A percentile compares a stretch with the other conserved stretches of the same genome.
phyloP scores from a whole-genome alignment of 2,888 invertebrate genomes.

The Lasioglossum villosulum region DNA sequence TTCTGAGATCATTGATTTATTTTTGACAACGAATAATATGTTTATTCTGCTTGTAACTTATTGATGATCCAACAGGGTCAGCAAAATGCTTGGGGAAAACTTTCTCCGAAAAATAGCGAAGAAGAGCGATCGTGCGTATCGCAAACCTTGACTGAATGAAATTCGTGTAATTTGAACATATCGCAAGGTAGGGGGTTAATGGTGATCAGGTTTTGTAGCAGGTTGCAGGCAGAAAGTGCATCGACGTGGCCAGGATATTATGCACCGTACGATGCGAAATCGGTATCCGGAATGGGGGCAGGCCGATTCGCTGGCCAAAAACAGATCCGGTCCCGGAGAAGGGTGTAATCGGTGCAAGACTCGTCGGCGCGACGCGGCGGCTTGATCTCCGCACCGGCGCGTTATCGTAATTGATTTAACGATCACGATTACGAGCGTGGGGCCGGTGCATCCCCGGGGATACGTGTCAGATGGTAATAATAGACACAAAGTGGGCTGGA shows the following conservation, averaged over 20 bases:
- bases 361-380: neutral
- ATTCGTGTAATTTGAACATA: no score
- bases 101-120: no score
- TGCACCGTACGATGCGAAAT: slow-evolving; percentile 3
- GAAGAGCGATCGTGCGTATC: no score
- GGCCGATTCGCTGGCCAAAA: slow-evolving; percentile 43
- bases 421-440: slow-evolving; percentile 53
- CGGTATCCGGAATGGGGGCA: slow-evolving; percentile 53
- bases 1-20: no score
- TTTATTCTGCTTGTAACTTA: no score
- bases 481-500: slow-evolving; percentile 68
- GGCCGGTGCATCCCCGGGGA: slow-evolving; percentile 47
- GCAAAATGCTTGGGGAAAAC: no score
- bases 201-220: neutral
- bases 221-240: neutral
- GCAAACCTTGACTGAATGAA: no score
- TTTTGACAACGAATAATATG: no score
- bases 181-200: neutral
- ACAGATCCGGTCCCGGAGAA: neutral
- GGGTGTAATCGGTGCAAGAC: slow-evolving; percentile 26
- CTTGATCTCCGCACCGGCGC: slow-evolving; percentile 27
- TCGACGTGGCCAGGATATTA: neutral
- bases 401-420: slow-evolving; percentile 64
- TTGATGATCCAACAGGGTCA: no score
- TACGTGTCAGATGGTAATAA: slow-evolving; percentile 66